Percentiles rank a stretch among this genome's conserved stretches.
These are phyloP conservation scores for Tribolium castaneum DNA, from an alignment of 1,140 invertebrate genomes.

Conservation along the genomic window DNA sequence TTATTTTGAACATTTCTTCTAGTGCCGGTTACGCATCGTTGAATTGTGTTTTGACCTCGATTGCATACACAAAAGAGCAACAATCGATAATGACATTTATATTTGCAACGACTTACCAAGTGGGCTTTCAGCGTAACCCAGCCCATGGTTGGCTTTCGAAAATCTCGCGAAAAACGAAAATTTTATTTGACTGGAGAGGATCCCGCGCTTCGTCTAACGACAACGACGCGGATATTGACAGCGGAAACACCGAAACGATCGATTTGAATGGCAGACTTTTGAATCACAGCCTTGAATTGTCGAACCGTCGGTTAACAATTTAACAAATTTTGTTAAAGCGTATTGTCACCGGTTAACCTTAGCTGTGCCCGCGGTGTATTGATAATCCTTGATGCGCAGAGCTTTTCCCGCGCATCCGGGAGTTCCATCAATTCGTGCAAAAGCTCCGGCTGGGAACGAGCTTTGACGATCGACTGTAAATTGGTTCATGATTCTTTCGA, in stretches of 20 bases:
- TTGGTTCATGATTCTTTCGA: constrained; percentile 3
- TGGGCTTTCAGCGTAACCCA: constrained; percentile 66
- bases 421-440: constrained; percentile 32
- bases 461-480: neutral
- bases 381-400: constrained; percentile 54
- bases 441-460: neutral
- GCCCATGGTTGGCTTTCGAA: constrained; percentile 60
- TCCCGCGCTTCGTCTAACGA: constrained; percentile 7
- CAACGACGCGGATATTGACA: constrained; percentile 9
- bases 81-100: constrained; percentile 9
- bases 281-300: constrained; percentile 21
- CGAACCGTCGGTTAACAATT: constrained; percentile 5
- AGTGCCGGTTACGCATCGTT: no score
- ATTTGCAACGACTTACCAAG: constrained; percentile 62
- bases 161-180: neutral
- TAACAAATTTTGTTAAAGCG: constrained; percentile 23
- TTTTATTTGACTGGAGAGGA: neutral
- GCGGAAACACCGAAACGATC: constrained; percentile 10
- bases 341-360: constrained; percentile 33
- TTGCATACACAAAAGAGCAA: neutral
- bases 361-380: constrained; percentile 46
- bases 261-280: constrained; percentile 4
- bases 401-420: constrained; percentile 36
- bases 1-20: no score
- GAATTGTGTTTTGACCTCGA: neutral